Percentiles rank a stretch among this genome's conserved stretches.
These are phyloP conservation scores for Castor canadensis DNA, from an alignment of 2,113 vertebrate genomes.

Conservation along the genomic window DNA sequence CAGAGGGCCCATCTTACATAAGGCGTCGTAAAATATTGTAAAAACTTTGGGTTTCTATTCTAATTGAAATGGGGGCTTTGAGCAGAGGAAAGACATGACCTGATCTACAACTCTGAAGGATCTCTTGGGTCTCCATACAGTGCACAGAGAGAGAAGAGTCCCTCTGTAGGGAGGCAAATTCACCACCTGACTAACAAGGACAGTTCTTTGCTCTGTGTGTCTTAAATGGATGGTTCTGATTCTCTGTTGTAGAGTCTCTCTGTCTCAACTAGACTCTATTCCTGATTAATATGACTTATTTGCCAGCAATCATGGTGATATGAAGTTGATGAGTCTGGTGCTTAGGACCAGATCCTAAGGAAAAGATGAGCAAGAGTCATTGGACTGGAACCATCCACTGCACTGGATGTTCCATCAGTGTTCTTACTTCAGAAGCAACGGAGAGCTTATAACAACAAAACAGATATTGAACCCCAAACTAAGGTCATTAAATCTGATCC, in stretches of 20 bases:
- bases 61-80: neutral
- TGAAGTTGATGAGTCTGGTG: neutral
- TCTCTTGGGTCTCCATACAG: neutral
- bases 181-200: neutral
- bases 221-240: neutral
- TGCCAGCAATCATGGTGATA: neutral
- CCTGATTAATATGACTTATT: neutral
- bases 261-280: neutral
- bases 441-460: neutral
- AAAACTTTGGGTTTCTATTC: neutral
- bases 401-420: accelerated
- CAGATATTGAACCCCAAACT: neutral
- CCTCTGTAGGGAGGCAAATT: neutral
- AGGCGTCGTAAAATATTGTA: neutral
- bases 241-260: neutral
- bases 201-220: neutral
- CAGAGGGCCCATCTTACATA: neutral
- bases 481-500: neutral
- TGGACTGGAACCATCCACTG: neutral
- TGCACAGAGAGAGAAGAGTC: neutral
- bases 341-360: neutral
- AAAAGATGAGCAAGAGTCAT: neutral
- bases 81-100: neutral
- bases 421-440: neutral
- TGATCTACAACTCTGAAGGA: neutral